Evolutionary conservation across 1,140 invertebrate species (phyloP).

Genomic region (Caenorhabditis brenneri): DNA sequence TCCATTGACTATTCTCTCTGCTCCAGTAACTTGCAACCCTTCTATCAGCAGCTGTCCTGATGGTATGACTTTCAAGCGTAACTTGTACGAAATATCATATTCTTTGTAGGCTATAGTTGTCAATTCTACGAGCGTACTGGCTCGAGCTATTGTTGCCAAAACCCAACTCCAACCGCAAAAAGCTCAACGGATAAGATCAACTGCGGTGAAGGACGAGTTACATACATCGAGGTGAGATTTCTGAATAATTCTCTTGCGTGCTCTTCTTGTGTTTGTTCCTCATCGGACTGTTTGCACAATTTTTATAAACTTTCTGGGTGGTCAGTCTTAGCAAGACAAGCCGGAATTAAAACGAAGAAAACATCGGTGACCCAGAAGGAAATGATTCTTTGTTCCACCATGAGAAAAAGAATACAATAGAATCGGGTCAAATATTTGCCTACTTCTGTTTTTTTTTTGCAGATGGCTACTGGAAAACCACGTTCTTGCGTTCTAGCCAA

Average conservation of each 20-base stretch:
- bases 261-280: neutral
- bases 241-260: neutral
- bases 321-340: neutral
- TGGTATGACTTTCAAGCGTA: conserved; percentile 50
- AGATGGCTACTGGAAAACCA: conserved; percentile 64
- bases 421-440: neutral
- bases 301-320: conserved; percentile 25
- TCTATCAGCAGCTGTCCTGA: conserved; percentile 68
- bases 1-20: conserved; percentile 67
- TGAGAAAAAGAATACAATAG: conserved; percentile 37
- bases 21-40: conserved; percentile 69
- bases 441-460: conserved; percentile 51
- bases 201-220: conserved; percentile 58
- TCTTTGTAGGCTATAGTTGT: conserved; percentile 66
- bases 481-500: conserved; percentile 61
- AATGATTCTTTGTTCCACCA: conserved; percentile 27
- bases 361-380: neutral
- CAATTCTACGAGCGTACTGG: conserved; percentile 68
- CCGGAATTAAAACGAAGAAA: conserved; percentile 45
- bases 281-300: conserved; percentile 2
- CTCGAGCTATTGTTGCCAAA: conserved; percentile 69
- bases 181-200: conserved; percentile 65
- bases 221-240: conserved; percentile 15
- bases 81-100: neutral
- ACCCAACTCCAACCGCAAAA: conserved; percentile 43